phyloP scores from a whole-genome alignment of 2,797 vertebrate species.

The Liparis tanakae region DNA sequence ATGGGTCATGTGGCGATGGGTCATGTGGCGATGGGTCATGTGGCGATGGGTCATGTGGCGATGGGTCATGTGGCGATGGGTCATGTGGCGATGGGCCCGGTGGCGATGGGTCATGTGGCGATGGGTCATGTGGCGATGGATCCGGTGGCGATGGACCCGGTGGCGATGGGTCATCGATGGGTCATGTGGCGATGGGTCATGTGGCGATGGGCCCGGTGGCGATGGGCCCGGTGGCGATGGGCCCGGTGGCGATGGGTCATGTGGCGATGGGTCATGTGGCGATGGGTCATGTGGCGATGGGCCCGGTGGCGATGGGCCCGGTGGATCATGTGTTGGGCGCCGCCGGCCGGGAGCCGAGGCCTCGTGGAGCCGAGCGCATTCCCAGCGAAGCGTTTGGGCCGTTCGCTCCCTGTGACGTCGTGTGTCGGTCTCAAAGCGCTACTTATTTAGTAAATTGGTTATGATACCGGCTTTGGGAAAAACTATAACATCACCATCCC shows the following conservation, averaged over 20 bases:
- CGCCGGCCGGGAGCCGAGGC: no score
- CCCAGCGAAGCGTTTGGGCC: slow-evolving; percentile 2
- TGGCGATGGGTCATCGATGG: neutral
- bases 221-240: no score
- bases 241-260: no score
- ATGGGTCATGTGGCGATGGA: neutral
- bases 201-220: neutral
- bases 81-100: neutral
- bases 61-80: no score
- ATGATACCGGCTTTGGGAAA: neutral
- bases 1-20: neutral
- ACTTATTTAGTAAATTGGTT: neutral
- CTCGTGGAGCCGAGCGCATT: neutral
- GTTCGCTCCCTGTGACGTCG: neutral
- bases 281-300: neutral
- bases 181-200: no score
- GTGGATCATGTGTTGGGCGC: neutral
- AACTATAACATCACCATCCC: slow-evolving; percentile 4
- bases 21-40: neutral
- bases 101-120: no score
- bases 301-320: neutral
- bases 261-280: neutral
- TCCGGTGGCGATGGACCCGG: neutral
- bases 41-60: neutral
- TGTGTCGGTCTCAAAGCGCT: slow-evolving; percentile 10